Base-by-base conservation (phyloP, 2,797 vertebrate species). In the Siniperca scherzeri region DNA sequence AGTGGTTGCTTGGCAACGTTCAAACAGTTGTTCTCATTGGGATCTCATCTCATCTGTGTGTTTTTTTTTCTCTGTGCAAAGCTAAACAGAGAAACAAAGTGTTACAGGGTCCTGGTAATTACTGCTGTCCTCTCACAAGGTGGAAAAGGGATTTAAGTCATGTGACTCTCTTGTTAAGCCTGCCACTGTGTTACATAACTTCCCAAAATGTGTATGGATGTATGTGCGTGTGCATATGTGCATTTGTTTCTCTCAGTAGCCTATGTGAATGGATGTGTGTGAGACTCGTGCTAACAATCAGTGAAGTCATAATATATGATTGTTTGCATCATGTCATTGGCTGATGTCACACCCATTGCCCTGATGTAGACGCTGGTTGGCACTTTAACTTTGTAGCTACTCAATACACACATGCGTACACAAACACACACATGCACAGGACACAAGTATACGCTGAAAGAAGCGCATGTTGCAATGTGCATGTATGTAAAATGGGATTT, bases 61-160 rank as follows among this genome's bases (percentile, higher is more conserved):
- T 38, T 56, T 40, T 52, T 70, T 66, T 72, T 78, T 48, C 44
- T 74, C 65, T 6, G 52, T 79, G 73, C 70, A 81, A 91, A 93
- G 75, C 80, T 88, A 67, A 83, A 82, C 60, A 70, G 77, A 88
- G 85, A 93, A 85, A 92, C 81, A 87, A 88, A 88, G 80, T 74
- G 83, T 92, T 88, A 83, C 71, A 27, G 65, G 81, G 76, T 82
- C 77, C 78, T 52, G 65, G 73, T 90, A 84, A 94, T 89, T 75
- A 81, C 78, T 55, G 46, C 52, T 27, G 59, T 88, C 77, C 78
- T 89, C 85, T 89, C 80, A 89, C 79, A 88, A 91, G 87, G 83
- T 95, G 85, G 91, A 92, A 87, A 92, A 86, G 76, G 87, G 92
- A 92, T 94, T 95, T 89, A 78, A 89, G 89, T 94, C 92, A 94